Evolutionary conservation across 2,797 vertebrate species (phyloP).

Genomic region (Hafferia zeledoni): DNA sequence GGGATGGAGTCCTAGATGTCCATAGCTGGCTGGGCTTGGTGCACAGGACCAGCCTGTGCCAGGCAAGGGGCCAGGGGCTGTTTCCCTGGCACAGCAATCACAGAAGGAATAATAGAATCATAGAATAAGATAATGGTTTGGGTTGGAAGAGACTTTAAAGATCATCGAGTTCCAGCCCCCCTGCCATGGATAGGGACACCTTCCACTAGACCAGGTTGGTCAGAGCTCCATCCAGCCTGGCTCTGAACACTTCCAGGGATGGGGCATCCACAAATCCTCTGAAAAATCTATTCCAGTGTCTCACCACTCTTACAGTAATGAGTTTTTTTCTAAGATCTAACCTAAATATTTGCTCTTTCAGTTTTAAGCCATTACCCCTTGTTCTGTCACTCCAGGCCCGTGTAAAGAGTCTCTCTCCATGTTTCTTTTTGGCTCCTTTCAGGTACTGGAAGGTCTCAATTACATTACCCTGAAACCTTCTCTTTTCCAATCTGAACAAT

Average conservation of each 20-base stretch:
- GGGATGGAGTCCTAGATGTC: background rate
- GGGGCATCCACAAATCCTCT: background rate
- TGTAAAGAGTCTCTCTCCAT: background rate
- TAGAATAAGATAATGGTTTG: background rate
- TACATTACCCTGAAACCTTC: background rate
- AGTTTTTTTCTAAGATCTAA: background rate
- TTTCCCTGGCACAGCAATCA: background rate
- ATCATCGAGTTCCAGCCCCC: background rate
- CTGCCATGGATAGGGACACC: background rate
- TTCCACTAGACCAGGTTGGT: background rate
- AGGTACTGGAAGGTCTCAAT: background rate
- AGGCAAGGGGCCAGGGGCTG: background rate
- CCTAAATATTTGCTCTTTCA: background rate
- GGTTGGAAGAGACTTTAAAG: background rate
- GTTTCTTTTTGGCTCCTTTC: background rate
- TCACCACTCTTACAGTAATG: background rate
- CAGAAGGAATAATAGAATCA: background rate
- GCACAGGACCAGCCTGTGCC: background rate
- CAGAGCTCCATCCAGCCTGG: background rate
- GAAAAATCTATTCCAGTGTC: background rate
- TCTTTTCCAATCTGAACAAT: background rate
- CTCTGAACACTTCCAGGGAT: background rate
- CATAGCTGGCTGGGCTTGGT: accelerated
- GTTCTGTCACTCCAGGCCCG: background rate
- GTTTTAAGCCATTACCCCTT: background rate